Conservation (phyloP, 2,888 invertebrate genomes). For the Parascotia fuliginaria region DNA sequence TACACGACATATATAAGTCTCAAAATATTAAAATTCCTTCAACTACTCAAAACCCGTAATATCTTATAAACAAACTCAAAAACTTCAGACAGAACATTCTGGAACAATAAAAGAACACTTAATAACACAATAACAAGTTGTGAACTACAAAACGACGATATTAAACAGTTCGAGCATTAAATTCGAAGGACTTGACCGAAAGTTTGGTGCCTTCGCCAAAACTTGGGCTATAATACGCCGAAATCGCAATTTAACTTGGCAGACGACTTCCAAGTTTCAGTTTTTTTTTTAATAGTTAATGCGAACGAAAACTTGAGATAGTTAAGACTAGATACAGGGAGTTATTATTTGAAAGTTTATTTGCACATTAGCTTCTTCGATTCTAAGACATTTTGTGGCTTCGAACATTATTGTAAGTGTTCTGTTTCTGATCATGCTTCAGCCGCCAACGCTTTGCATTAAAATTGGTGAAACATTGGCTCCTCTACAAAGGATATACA, state of each 20-base stretch:
- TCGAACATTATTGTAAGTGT: too few species aligned
- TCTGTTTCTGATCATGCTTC: too few species aligned
- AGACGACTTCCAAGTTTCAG: not conserved
- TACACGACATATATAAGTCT: not conserved
- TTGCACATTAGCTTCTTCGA: not conserved
- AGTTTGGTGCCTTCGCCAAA: not conserved
- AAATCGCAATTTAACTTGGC: not conserved
- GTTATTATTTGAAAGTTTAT: not conserved
- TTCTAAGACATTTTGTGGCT: too few species aligned
- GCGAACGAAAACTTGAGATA: not conserved
- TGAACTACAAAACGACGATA: not conserved
- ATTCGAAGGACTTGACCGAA: not conserved
- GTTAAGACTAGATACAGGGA: not conserved
- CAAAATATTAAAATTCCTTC: not conserved
- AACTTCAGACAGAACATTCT: not conserved
- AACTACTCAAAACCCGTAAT: not conserved
- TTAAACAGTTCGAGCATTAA: not conserved
- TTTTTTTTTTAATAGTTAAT: not conserved
- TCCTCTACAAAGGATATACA: too few species aligned
- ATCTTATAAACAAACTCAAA: conserved; percentile 1
- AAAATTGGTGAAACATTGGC: too few species aligned
- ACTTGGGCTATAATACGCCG: conserved; percentile 1
- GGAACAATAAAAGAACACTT: conserved; percentile 11
- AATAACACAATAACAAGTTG: conserved; percentile 1
- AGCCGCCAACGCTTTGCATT: too few species aligned